Evolutionary conservation across 2,113 vertebrate species (phyloP).

Genomic region (Phylloscopus trochiloides): DNA sequence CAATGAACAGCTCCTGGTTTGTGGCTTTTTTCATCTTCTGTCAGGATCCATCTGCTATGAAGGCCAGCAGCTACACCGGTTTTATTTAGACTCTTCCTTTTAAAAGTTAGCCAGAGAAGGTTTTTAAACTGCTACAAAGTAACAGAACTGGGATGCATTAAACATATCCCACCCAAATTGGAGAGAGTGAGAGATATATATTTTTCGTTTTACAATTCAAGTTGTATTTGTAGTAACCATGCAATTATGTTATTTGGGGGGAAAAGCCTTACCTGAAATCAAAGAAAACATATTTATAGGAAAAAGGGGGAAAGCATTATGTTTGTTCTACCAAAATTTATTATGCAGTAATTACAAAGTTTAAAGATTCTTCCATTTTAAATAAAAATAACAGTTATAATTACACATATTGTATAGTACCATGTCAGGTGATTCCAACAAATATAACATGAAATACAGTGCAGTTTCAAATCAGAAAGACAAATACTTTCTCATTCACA

Average conservation of each 20-base stretch:
- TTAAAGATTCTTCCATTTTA: slow-evolving; percentile 85
- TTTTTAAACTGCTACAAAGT: slow-evolving; percentile 5
- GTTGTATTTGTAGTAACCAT: slow-evolving; percentile 47
- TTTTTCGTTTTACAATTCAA: background rate
- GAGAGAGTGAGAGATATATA: background rate
- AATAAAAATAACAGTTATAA: slow-evolving; percentile 81
- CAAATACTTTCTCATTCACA: slow-evolving; percentile 79
- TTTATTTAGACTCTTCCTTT: background rate
- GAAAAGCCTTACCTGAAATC: slow-evolving; percentile 43
- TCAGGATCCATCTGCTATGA: background rate
- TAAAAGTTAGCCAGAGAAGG: background rate
- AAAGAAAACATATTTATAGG: slow-evolving; percentile 57
- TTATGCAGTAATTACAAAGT: slow-evolving; percentile 91
- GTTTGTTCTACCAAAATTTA: slow-evolving; percentile 95
- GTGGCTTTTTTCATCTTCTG: background rate
- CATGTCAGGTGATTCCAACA: slow-evolving; percentile 72
- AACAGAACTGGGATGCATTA: background rate
- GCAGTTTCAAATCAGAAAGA: slow-evolving; percentile 73
- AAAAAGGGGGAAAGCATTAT: slow-evolving; percentile 60
- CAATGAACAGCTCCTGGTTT: background rate
- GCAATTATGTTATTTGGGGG: background rate
- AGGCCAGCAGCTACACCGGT: background rate
- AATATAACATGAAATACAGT: slow-evolving; percentile 73
- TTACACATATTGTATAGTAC: slow-evolving; percentile 74
- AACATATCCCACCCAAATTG: background rate